phyloP scores from a whole-genome alignment of 2,797 vertebrate genomes.

The Cirrhinus molitorella region DNA sequence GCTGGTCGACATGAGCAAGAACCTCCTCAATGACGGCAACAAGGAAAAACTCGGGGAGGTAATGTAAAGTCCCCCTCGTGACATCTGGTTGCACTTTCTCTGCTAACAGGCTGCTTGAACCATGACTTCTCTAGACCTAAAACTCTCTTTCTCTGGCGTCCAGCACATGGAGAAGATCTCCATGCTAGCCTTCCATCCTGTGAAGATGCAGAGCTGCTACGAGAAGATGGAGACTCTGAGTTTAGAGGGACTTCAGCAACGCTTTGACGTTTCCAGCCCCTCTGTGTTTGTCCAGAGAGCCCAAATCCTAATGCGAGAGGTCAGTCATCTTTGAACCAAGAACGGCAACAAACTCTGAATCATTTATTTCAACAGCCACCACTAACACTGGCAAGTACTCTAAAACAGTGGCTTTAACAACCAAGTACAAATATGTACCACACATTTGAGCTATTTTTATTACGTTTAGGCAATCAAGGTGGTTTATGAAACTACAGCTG shows the following conservation, averaged over 20 bases:
- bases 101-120: neutral
- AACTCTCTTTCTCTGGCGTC: neutral
- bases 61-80: slow-evolving; percentile 55
- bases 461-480: neutral
- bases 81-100: neutral
- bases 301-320: slow-evolving; percentile 97
- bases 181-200: slow-evolving; percentile 91
- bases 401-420: neutral
- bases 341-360: neutral
- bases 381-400: neutral
- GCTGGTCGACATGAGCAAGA: slow-evolving; percentile 93
- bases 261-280: slow-evolving; percentile 91
- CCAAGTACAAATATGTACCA: neutral
- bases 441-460: slow-evolving; percentile 14
- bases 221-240: slow-evolving; percentile 91
- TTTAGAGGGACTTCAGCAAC: slow-evolving; percentile 93
- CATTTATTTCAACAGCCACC: neutral
- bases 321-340: slow-evolving; percentile 59
- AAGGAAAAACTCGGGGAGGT: slow-evolving; percentile 92
- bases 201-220: slow-evolving; percentile 96
- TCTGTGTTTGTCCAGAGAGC: slow-evolving; percentile 93
- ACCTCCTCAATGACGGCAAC: slow-evolving; percentile 86
- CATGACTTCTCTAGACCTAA: neutral
- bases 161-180: slow-evolving; percentile 93
- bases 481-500: neutral